A percentile compares a stretch with the other conserved stretches of the same genome.
Conservation (phyloP, 1,140 invertebrate species). For the Charaxes varanes region DNA sequence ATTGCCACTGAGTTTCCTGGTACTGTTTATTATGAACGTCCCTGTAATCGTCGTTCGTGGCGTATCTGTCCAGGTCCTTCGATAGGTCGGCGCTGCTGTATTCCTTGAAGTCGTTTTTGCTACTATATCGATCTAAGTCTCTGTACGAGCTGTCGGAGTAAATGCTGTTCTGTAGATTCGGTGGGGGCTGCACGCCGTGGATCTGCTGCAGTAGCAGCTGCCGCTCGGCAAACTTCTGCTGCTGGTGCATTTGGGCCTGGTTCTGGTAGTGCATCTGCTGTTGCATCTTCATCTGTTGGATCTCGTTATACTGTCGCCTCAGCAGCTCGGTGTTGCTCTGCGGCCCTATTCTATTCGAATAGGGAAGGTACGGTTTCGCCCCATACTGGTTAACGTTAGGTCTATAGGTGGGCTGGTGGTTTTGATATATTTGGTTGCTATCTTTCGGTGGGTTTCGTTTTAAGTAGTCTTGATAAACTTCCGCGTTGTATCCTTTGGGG, state of each 20-base stretch:
- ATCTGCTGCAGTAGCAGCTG: constrained; percentile 73
- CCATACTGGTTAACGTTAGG: constrained; percentile 63
- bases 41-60: constrained; percentile 52
- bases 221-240: constrained; percentile 76
- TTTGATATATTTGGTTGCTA: constrained; percentile 73
- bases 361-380: constrained; percentile 65
- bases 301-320: constrained; percentile 75
- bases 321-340: constrained; percentile 74
- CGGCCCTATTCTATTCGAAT: constrained; percentile 66
- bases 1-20: constrained; percentile 53
- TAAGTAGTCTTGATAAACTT: constrained; percentile 71
- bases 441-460: constrained; percentile 73
- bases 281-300: constrained; percentile 77
- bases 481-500: constrained; percentile 68
- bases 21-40: constrained; percentile 53
- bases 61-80: constrained; percentile 50
- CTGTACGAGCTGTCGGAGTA: constrained; percentile 61
- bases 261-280: constrained; percentile 77
- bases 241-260: constrained; percentile 76
- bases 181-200: constrained; percentile 68
- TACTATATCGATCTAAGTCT: constrained; percentile 62
- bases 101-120: constrained; percentile 66
- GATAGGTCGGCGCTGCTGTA: constrained; percentile 45
- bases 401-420: constrained; percentile 68
- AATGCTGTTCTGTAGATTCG: constrained; percentile 65